Percentiles rank a stretch among this genome's conserved stretches.
These are phyloP conservation scores for Microplitis deprimator DNA, from an alignment of 2,888 invertebrate species.

Conservation along the genomic window DNA sequence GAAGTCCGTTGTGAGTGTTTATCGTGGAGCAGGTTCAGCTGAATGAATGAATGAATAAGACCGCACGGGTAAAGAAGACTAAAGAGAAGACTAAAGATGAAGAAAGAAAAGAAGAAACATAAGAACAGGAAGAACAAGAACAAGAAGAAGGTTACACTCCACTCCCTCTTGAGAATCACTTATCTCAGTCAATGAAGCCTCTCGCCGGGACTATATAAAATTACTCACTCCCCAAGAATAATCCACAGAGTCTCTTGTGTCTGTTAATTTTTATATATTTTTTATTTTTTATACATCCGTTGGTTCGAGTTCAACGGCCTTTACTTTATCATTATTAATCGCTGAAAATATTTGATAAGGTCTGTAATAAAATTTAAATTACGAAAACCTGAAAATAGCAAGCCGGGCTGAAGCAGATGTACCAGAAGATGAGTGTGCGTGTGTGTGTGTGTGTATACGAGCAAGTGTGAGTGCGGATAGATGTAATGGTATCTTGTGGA, in stretches of 20 bases:
- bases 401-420: background rate
- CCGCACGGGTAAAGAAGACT: background rate
- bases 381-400: background rate
- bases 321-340: background rate
- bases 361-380: background rate
- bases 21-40: conserved; percentile 23
- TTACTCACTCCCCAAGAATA: background rate
- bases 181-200: conserved; percentile 38
- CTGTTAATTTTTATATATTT: background rate
- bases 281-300: background rate
- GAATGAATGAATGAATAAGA: conserved; percentile 37
- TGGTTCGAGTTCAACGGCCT: background rate
- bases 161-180: conserved; percentile 28
- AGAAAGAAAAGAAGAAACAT: background rate
- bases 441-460: background rate
- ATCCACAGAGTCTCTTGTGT: background rate
- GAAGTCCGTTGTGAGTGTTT: conserved; percentile 14
- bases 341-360: background rate
- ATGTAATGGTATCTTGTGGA: background rate
- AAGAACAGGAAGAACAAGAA: background rate
- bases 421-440: background rate
- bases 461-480: background rate
- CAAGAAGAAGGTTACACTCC: background rate
- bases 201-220: conserved; percentile 21
- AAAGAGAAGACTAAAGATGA: background rate